These are phyloP conservation scores for Trachelus tabidus DNA, from an alignment of 2,888 invertebrate genomes.

Conservation along the genomic window DNA sequence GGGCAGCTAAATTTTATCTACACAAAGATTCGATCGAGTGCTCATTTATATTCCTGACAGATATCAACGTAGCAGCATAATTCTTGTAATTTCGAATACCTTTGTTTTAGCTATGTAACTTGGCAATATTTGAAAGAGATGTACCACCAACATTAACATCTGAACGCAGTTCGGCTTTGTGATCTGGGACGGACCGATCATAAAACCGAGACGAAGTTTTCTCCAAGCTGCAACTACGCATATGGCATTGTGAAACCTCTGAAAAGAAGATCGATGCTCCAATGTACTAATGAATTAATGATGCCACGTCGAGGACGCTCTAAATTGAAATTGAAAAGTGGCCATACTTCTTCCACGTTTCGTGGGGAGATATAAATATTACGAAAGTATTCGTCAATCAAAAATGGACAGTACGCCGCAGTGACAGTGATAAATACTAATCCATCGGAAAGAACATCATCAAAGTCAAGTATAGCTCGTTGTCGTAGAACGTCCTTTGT, in stretches of 20 bases:
- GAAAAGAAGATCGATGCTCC: conserved; percentile 3
- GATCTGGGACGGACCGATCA: conserved; percentile 69
- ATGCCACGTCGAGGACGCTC: neutral
- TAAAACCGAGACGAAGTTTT: conserved; percentile 69
- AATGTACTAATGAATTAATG: neutral
- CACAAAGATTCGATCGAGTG: neutral
- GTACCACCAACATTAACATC: conserved; percentile 71
- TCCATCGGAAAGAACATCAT: conserved; percentile 69
- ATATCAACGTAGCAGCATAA: neutral
- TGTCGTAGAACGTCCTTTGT: conserved; percentile 24
- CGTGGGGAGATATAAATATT: conserved; percentile 66
- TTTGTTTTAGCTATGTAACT: conserved; percentile 57
- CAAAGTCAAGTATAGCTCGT: conserved; percentile 62
- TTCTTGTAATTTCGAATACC: conserved; percentile 23
- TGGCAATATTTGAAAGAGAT: conserved; percentile 71
- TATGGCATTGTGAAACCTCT: conserved; percentile 71
- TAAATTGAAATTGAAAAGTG: neutral
- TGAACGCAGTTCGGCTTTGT: conserved; percentile 69
- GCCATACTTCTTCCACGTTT: conserved; percentile 56
- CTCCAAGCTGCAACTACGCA: conserved; percentile 70
- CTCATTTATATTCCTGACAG: neutral
- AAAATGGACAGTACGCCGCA: conserved; percentile 71
- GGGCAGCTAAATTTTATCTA: conserved; percentile 42
- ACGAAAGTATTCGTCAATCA: conserved; percentile 65
- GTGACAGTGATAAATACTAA: conserved; percentile 70